A percentile compares a stretch with the other conserved stretches of the same genome.
Evolutionary conservation across 2,888 invertebrate species (phyloP).

Genomic region (Netelia fuscicornis): DNA sequence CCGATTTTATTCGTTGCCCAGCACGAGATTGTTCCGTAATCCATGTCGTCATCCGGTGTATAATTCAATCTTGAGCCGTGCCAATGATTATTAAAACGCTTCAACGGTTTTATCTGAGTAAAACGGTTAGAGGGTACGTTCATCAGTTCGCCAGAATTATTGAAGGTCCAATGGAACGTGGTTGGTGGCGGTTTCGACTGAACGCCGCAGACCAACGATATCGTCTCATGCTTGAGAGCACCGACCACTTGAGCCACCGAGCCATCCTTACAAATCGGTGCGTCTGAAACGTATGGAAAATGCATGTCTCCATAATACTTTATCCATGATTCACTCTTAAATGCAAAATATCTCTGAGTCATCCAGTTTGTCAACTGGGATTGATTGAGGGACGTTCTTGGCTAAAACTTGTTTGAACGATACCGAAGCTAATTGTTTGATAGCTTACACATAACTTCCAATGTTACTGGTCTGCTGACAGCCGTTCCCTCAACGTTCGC

Average conservation of each 20-base stretch:
- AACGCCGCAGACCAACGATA: slow-evolving; percentile 93
- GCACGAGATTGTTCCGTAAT: slow-evolving; percentile 95
- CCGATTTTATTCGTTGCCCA: slow-evolving; percentile 94
- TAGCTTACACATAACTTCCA: slow-evolving; percentile 82
- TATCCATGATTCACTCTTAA: not conserved
- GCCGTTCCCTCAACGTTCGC: slow-evolving; percentile 95
- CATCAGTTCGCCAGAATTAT: slow-evolving; percentile 94
- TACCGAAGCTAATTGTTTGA: not conserved
- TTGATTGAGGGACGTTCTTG: not conserved
- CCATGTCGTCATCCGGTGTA: slow-evolving; percentile 94
- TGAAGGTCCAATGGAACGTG: slow-evolving; percentile 96
- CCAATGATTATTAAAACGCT: slow-evolving; percentile 85
- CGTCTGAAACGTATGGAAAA: slow-evolving; percentile 73
- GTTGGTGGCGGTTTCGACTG: slow-evolving; percentile 94
- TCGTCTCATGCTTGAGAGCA: slow-evolving; percentile 94
- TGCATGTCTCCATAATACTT: not conserved
- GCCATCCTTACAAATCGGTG: slow-evolving; percentile 85
- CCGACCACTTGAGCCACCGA: slow-evolving; percentile 92
- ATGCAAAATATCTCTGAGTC: not conserved
- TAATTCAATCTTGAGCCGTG: slow-evolving; percentile 92
- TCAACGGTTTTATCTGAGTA: slow-evolving; percentile 81
- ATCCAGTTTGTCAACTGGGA: not conserved
- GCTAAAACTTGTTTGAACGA: not conserved
- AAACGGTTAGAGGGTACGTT: slow-evolving; percentile 89
- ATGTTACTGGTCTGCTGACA: slow-evolving; percentile 76